These are phyloP conservation scores for Halictus quadricinctus DNA, from an alignment of 2,888 invertebrate species.

Conservation along the genomic window DNA sequence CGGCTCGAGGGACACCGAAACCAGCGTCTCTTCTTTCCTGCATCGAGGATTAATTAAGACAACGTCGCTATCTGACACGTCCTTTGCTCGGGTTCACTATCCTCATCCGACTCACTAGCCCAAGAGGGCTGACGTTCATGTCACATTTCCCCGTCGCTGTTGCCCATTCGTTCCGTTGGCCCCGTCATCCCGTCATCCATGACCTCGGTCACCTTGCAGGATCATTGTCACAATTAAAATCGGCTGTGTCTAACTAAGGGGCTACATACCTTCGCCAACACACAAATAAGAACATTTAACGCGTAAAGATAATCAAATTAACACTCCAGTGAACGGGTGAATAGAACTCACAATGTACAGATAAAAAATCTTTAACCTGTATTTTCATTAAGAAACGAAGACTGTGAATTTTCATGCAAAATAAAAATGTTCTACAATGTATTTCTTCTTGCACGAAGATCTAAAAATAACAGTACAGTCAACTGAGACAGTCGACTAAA, in stretches of 20 bases:
- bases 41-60: slow-evolving; percentile 69
- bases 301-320: too few species aligned
- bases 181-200: slow-evolving; percentile 75
- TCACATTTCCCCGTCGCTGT: slow-evolving; percentile 78
- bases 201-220: slow-evolving; percentile 75
- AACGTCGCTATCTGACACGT: slow-evolving; percentile 78
- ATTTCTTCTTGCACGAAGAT: too few species aligned
- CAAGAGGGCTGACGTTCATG: slow-evolving; percentile 78
- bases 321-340: background rate
- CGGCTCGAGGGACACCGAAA: slow-evolving; percentile 20
- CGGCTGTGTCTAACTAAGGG: background rate
- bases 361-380: too few species aligned
- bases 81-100: slow-evolving; percentile 77
- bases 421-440: too few species aligned
- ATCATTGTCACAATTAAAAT: background rate
- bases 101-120: slow-evolving; percentile 79
- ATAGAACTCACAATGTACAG: background rate
- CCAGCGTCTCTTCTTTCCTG: slow-evolving; percentile 34
- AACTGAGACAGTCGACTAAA: too few species aligned
- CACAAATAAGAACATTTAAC: background rate
- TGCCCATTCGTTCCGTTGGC: slow-evolving; percentile 69
- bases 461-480: too few species aligned
- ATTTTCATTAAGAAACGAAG: too few species aligned
- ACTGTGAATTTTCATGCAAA: too few species aligned
- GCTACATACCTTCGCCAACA: background rate